phyloP scores from a whole-genome alignment of 2,888 invertebrate species.

The Matsumyia berberina region DNA sequence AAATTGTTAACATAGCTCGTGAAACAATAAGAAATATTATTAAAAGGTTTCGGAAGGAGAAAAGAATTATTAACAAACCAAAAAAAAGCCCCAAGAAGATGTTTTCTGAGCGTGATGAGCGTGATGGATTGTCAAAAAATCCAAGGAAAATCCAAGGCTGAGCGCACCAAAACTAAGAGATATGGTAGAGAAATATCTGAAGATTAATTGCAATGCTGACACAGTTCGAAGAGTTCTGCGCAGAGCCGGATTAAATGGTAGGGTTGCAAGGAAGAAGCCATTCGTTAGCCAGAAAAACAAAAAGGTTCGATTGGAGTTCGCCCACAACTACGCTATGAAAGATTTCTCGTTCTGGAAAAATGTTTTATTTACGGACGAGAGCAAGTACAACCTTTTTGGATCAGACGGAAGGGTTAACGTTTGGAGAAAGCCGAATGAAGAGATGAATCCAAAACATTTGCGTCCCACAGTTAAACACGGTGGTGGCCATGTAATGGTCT shows the following conservation, averaged over 20 bases:
- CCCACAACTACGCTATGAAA: background rate
- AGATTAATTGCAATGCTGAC: conserved; percentile 4
- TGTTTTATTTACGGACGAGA: conserved; percentile 7
- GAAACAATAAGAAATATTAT: conserved; percentile 2
- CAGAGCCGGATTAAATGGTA: conserved; percentile 3
- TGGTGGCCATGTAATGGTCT: conserved; percentile 31
- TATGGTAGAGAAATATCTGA: conserved; percentile 5
- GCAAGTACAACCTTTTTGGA: too few species aligned
- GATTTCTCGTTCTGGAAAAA: conserved; percentile 6
- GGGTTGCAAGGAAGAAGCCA: conserved; percentile 20
- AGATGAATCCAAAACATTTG: conserved; percentile 32
- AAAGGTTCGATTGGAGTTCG: conserved; percentile 3
- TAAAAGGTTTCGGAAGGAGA: background rate
- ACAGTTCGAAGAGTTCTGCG: conserved; percentile 10
- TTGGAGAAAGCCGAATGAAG: conserved; percentile 41
- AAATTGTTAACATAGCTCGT: background rate
- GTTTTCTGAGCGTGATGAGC: conserved; percentile 8
- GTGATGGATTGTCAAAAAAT: conserved; percentile 2
- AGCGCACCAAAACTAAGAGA: conserved; percentile 9
- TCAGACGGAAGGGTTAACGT: conserved; percentile 39
- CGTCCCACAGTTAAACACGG: conserved; percentile 45
- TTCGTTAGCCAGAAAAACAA: conserved; percentile 14
- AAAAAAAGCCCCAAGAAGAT: background rate
- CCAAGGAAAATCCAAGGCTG: too few species aligned
- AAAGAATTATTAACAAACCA: background rate